Base-by-base conservation (phyloP, 1,140 invertebrate genomes). In the Sycophaga agraensis region DNA sequence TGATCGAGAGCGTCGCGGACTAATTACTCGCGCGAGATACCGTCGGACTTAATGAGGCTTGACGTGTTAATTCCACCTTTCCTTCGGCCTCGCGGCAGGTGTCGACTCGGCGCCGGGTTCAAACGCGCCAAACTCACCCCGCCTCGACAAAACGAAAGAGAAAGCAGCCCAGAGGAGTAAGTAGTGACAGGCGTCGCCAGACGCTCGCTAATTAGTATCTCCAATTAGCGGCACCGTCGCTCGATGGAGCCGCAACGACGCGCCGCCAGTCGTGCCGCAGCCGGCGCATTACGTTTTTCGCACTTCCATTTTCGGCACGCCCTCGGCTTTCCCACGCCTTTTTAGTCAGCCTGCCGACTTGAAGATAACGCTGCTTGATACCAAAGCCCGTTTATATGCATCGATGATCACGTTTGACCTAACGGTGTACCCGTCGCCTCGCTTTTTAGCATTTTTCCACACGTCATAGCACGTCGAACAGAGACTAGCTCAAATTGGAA, bases 151-250 rank as follows among this genome's bases (percentile, higher is more conserved):
- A 17, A 4, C 2, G 21, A 31, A 24, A 17, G 28, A 21, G 24
- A 28, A 2, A 24, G 21, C n/a, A n/a, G n/a, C n/a, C n/a, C n/a
- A 22, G 42, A 14, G 21, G 5, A 14, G 1, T 9, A 45, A 22
- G 24, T 19, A 14, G 4, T 14, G 42, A 24, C 3, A 17, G 7
- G 17, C 3, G 3, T 11, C 3, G 16, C 21, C 9, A 24, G 45
- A 46, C 24, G 9, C 26, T 19, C 16, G 48, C 48, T 59, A 59
- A 59, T 51, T 59, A 51, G 57, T 59, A 51, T 59, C 57, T 43
- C 24, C 57, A 50, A 59, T 59, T 59, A 59, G 57, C 24, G 46
- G 11, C 9, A 21, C 12, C 2, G 34, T n/a, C 45, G 21, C 45
- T 24, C 34, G 24, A 49, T 59, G 40, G 14, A 56, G 40, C 11